These are phyloP conservation scores for Hymenochirus boettgeri DNA, from an alignment of 2,113 vertebrate genomes.

Conservation along the genomic window DNA sequence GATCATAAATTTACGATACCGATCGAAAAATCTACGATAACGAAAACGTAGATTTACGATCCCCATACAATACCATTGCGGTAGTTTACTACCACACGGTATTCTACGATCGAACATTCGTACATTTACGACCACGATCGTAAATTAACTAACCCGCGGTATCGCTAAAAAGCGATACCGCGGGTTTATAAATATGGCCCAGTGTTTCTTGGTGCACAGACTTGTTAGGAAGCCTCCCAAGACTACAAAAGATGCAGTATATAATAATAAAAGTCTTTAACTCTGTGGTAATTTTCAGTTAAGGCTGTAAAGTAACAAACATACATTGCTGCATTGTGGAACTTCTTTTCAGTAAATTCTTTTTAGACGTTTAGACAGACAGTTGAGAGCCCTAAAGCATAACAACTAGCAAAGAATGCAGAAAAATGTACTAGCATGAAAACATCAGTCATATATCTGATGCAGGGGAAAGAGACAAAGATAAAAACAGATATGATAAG, in stretches of 20 bases:
- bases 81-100: too few relatives aligned
- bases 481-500: slow-evolving; percentile 11
- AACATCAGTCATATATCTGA: slow-evolving; percentile 31
- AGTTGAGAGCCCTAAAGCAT: slow-evolving; percentile 9
- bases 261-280: neutral
- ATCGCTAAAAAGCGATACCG: too few relatives aligned
- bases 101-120: too few relatives aligned
- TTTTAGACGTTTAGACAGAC: slow-evolving; percentile 37
- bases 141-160: too few relatives aligned
- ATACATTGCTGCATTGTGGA: slow-evolving; percentile 14
- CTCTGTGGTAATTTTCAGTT: neutral
- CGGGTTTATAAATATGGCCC: too few relatives aligned
- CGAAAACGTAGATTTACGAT: too few relatives aligned
- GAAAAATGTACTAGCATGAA: slow-evolving; percentile 20
- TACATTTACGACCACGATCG: too few relatives aligned
- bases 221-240: neutral
- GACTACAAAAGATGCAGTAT: neutral
- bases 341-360: slow-evolving; percentile 10
- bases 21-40: too few relatives aligned
- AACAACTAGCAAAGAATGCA: slow-evolving; percentile 20
- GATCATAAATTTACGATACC: too few relatives aligned
- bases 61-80: too few relatives aligned
- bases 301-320: slow-evolving; percentile 2
- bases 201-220: too few relatives aligned
- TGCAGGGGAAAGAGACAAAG: slow-evolving; percentile 1